Conservation (phyloP, 2,113 vertebrate genomes). For the Melanerpes aurifrons region DNA sequence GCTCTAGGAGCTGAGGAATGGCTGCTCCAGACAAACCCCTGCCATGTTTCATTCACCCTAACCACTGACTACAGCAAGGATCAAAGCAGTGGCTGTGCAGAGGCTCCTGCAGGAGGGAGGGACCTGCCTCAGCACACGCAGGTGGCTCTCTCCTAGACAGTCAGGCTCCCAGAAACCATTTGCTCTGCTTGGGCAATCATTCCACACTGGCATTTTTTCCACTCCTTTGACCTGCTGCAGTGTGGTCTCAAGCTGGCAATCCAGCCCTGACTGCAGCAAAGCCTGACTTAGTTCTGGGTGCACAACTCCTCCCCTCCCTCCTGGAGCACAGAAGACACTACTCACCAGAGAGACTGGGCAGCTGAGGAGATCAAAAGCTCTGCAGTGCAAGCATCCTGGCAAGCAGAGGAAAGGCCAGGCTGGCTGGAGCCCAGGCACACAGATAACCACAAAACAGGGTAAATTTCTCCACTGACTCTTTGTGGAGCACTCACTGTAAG, state of each 20-base stretch:
- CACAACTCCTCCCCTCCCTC: neutral
- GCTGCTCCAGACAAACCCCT: neutral
- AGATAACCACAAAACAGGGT: neutral
- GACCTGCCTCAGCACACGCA: neutral
- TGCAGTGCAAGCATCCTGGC: neutral
- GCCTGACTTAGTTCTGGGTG: neutral
- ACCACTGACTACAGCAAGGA: neutral
- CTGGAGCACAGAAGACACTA: neutral
- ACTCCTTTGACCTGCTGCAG: neutral
- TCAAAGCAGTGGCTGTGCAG: neutral
- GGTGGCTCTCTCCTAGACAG: neutral
- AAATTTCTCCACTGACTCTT: neutral
- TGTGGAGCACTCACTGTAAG: neutral
- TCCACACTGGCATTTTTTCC: neutral
- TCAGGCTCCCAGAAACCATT: constrained; percentile 6
- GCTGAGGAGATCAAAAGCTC: neutral
- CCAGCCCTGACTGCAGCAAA: neutral
- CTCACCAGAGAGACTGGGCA: neutral
- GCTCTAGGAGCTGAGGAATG: neutral
- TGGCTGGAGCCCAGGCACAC: neutral
- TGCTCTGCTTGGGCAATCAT: neutral
- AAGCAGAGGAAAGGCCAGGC: neutral
- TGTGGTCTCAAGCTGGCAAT: neutral
- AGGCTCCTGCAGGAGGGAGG: neutral
- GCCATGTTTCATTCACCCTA: neutral